Percentiles rank a stretch among this genome's conserved stretches.
Conservation (phyloP, 1,140 invertebrate genomes). For the Drosophila punjabiensis region DNA sequence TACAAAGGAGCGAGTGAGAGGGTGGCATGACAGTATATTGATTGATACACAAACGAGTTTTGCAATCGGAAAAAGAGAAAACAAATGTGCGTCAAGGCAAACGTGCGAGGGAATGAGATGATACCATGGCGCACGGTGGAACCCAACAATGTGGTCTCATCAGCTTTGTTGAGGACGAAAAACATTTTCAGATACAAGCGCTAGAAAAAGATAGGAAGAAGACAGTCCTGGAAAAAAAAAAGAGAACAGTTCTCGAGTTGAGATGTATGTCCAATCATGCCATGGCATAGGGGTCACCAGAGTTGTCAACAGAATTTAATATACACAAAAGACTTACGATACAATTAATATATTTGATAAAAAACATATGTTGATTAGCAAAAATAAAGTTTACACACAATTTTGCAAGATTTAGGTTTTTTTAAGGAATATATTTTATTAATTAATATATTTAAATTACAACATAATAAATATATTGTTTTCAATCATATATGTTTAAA, state of each 20-base stretch:
- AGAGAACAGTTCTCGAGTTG: not conserved
- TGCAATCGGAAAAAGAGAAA: conserved; percentile 39
- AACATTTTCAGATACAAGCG: not conserved
- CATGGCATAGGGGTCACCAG: conserved; percentile 16
- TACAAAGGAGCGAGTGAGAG: conserved; percentile 26
- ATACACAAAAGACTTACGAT: not conserved
- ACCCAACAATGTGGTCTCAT: not conserved
- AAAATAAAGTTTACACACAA: not conserved
- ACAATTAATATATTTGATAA: not conserved
- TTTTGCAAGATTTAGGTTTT: not conserved
- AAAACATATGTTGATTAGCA: not conserved
- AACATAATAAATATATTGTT: too few relatives aligned
- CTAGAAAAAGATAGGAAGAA: conserved; percentile 2
- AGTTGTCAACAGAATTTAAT: conserved; percentile 23
- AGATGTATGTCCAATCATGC: not conserved
- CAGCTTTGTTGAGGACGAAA: not conserved
- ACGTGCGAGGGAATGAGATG: conserved; percentile 27
- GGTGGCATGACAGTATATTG: conserved; percentile 70
- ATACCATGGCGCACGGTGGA: conserved; percentile 6
- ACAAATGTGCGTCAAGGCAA: conserved; percentile 15
- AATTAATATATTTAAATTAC: too few relatives aligned
- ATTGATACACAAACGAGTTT: conserved; percentile 78
- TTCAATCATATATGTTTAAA: too few relatives aligned
- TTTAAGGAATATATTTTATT: not conserved
- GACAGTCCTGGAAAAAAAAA: not conserved